phyloP scores from a whole-genome alignment of 2,113 vertebrate genomes.

The Morone saxatilis region DNA sequence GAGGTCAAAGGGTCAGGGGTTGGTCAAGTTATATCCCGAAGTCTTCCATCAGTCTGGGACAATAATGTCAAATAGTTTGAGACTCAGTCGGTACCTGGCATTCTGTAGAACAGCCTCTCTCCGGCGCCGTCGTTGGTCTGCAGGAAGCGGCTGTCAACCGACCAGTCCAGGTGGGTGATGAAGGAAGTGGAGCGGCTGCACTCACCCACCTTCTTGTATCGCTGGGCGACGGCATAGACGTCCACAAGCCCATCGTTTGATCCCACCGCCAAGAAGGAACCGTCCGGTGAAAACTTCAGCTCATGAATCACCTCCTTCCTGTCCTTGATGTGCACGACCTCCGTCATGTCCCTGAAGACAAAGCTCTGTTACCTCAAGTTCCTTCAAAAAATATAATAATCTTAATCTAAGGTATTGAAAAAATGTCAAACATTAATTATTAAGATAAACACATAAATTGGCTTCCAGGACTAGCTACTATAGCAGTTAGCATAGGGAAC shows the following conservation, averaged over 20 bases:
- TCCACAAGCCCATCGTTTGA: slow-evolving; percentile 96
- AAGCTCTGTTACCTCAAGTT: background rate
- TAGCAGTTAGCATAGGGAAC: too few relatives aligned
- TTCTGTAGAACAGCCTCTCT: slow-evolving; percentile 94
- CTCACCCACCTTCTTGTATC: slow-evolving; percentile 97
- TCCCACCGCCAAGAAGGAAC: slow-evolving; percentile 94
- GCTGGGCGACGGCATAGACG: slow-evolving; percentile 92
- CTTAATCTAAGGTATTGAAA: background rate
- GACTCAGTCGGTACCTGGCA: slow-evolving; percentile 88
- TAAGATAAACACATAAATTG: too few relatives aligned
- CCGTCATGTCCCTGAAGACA: slow-evolving; percentile 94
- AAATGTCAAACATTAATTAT: background rate
- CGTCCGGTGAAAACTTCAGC: slow-evolving; percentile 97
- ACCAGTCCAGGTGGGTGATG: slow-evolving; percentile 98
- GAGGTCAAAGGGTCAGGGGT: background rate
- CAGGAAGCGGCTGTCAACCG: slow-evolving; percentile 94
- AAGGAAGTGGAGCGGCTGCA: slow-evolving; percentile 93
- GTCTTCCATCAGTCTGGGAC: background rate
- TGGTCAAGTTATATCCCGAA: too few relatives aligned
- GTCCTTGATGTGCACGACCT: slow-evolving; percentile 98
- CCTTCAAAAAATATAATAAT: background rate
- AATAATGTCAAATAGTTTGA: background rate
- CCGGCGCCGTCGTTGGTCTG: slow-evolving; percentile 95
- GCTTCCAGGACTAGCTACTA: too few relatives aligned
- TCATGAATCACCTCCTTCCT: slow-evolving; percentile 98